Evolutionary conservation across 2,888 invertebrate genomes (phyloP).

Genomic region (Onchidella celtica): DNA sequence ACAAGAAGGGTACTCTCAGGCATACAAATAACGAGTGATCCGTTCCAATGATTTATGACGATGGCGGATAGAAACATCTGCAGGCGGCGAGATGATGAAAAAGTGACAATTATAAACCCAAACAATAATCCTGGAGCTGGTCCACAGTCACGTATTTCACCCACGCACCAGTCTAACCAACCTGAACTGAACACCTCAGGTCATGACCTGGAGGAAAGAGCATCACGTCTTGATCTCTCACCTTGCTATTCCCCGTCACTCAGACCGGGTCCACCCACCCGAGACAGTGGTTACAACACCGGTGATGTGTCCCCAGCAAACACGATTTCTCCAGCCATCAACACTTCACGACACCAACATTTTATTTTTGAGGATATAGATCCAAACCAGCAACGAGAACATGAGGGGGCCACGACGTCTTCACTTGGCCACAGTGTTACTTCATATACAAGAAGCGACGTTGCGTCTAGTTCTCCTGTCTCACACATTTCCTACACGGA

Average conservation of each 20-base stretch:
- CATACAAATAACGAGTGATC: background rate
- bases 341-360: conserved; percentile 38
- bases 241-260: conserved; percentile 27
- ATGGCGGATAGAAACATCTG: conserved; percentile 39
- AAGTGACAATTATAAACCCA: background rate
- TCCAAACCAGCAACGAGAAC: background rate
- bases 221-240: conserved; percentile 7
- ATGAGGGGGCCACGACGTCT: background rate
- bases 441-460: background rate
- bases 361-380: conserved; percentile 64
- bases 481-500: background rate
- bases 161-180: background rate
- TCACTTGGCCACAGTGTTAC: background rate
- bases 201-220: background rate
- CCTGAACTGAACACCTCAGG: background rate
- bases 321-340: conserved; percentile 50
- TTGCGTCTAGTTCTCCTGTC: background rate
- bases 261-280: conserved; percentile 8
- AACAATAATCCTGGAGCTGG: no score
- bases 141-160: background rate
- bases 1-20: no score
- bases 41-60: conserved; percentile 36
- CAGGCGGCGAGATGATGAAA: background rate
- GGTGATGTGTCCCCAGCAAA: conserved; percentile 69
- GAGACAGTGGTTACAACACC: conserved; percentile 72